These are phyloP conservation scores for Spheniscus mendiculus DNA, from an alignment of 2,113 vertebrate species.

Conservation along the genomic window DNA sequence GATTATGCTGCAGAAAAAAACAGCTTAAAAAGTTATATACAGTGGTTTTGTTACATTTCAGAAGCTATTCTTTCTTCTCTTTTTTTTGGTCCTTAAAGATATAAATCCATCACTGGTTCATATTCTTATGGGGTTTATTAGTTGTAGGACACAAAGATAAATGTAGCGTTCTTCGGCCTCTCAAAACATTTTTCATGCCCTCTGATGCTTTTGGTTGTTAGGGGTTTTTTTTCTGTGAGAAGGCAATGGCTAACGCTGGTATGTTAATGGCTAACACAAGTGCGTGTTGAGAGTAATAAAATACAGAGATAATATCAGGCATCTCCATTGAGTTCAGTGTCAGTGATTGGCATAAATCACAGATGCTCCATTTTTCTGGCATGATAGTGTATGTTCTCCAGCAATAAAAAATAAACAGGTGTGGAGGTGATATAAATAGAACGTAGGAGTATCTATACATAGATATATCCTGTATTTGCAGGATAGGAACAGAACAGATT, in stretches of 20 bases:
- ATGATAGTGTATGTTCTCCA: not conserved
- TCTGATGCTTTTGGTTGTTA: not conserved
- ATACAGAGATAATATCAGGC: not conserved
- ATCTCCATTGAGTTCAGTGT: not conserved
- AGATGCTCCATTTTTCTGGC: not conserved
- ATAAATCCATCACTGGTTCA: not conserved
- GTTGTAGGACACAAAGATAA: not conserved
- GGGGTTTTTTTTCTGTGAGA: not conserved
- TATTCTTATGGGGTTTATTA: not conserved
- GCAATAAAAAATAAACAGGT: not conserved
- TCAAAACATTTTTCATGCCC: not conserved
- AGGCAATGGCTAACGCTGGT: not conserved
- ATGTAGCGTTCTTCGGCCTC: not conserved
- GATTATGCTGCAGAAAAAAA: not conserved
- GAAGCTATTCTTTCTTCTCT: not conserved
- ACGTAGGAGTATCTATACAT: not conserved
- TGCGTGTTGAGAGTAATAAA: not conserved
- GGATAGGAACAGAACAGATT: not conserved
- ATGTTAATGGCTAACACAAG: slow-evolving; percentile 37
- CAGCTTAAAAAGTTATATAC: not conserved
- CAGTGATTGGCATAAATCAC: not conserved
- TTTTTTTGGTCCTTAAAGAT: not conserved
- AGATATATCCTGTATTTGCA: not conserved
- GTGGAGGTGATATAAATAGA: not conserved
- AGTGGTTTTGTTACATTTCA: not conserved